A percentile compares a stretch with the other conserved stretches of the same genome.
phyloP scores from a whole-genome alignment of 2,113 vertebrate species.

The Phalacrocorax carbo region DNA sequence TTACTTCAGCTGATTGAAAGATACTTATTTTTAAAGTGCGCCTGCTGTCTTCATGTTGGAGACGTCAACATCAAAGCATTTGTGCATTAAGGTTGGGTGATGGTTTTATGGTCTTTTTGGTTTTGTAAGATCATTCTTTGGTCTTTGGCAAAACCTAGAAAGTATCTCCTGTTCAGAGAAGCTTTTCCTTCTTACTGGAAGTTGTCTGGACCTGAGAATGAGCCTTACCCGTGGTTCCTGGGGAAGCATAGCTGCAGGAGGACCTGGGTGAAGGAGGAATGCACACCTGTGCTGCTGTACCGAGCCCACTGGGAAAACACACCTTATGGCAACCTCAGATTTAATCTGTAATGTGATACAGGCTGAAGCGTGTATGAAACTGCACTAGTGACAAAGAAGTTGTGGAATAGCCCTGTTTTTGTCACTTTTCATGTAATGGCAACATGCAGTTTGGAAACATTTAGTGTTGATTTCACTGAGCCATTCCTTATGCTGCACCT shows the following conservation, averaged over 20 bases:
- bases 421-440: not conserved
- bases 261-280: not conserved
- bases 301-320: not conserved
- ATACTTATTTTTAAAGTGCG: not conserved
- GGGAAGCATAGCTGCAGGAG: not conserved
- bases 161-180: not conserved
- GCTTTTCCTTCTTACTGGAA: not conserved
- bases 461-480: not conserved
- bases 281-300: not conserved
- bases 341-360: not conserved
- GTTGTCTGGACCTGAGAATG: not conserved
- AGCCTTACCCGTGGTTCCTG: not conserved
- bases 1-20: not conserved
- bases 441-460: not conserved
- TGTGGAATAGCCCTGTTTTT: fast-evolving
- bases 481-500: not conserved
- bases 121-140: not conserved
- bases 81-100: not conserved
- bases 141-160: not conserved
- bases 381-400: not conserved
- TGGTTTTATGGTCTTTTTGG: not conserved
- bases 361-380: not conserved
- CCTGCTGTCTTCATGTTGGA: not conserved
- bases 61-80: not conserved
- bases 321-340: not conserved